Evolutionary conservation across 2,888 invertebrate species (phyloP).

Genomic region (Eucera pruinosa): DNA sequence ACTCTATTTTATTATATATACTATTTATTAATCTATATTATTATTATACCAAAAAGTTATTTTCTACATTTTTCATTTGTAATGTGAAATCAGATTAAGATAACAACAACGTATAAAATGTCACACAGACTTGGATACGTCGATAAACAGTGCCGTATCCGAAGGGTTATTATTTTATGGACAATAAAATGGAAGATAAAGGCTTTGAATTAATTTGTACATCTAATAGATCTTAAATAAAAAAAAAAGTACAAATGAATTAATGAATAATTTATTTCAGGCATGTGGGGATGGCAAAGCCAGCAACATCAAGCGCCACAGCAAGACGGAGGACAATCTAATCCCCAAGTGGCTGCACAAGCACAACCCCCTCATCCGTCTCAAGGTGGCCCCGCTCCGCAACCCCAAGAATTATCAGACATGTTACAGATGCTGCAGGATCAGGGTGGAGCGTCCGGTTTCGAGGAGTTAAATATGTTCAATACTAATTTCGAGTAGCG

Average conservation of each 20-base stretch:
- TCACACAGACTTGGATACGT: too few species aligned
- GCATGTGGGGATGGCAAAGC: constrained; percentile 92
- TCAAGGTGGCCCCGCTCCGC: constrained; percentile 87
- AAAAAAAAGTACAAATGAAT: background rate
- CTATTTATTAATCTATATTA: too few species aligned
- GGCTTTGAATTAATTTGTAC: too few species aligned
- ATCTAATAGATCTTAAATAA: too few species aligned
- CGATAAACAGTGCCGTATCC: too few species aligned
- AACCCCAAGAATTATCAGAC: constrained; percentile 93
- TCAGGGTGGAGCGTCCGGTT: constrained; percentile 92
- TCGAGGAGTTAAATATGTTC: constrained; percentile 97
- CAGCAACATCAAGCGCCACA: constrained; percentile 82
- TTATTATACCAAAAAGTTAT: too few species aligned
- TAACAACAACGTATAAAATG: too few species aligned
- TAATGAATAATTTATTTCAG: constrained; percentile 82
- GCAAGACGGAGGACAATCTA: constrained; percentile 80
- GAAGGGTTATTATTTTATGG: too few species aligned
- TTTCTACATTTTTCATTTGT: too few species aligned
- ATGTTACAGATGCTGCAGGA: constrained; percentile 96
- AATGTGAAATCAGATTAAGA: too few species aligned
- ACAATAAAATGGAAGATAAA: too few species aligned
- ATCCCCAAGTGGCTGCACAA: constrained; percentile 79
- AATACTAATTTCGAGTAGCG: constrained; percentile 90
- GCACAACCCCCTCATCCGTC: constrained; percentile 80
- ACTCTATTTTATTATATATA: too few species aligned